A percentile compares a stretch with the other conserved stretches of the same genome.
phyloP scores from a whole-genome alignment of 2,888 invertebrate genomes.

The Drosophila monieri region DNA sequence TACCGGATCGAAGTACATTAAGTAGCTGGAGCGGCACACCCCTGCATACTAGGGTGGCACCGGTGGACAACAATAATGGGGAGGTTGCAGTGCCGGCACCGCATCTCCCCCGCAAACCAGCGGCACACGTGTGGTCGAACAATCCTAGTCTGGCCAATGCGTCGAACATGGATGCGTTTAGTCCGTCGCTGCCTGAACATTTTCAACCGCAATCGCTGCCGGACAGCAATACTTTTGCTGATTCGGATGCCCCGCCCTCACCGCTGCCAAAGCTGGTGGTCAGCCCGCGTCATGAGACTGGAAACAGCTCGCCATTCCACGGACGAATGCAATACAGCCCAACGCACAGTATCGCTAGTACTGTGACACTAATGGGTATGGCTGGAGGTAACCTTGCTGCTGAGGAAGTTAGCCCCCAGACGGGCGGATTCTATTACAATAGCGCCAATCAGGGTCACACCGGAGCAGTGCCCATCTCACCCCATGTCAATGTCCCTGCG shows the following conservation, averaged over 20 bases:
- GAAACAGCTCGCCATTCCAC: constrained; percentile 83
- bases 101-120: constrained; percentile 73
- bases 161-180: constrained; percentile 49
- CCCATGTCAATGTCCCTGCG: constrained; percentile 84
- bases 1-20: constrained; percentile 79
- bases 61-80: constrained; percentile 57
- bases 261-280: constrained; percentile 75
- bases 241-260: constrained; percentile 70
- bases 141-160: constrained; percentile 29
- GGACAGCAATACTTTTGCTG: constrained; percentile 32
- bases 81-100: constrained; percentile 62
- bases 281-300: constrained; percentile 80
- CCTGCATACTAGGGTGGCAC: constrained; percentile 38
- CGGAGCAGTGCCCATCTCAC: constrained; percentile 82
- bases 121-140: constrained; percentile 66
- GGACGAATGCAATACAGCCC: constrained; percentile 73
- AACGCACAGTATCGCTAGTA: constrained; percentile 71
- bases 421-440: constrained; percentile 66
- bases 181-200: constrained; percentile 57
- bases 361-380: constrained; percentile 58
- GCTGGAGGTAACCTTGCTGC: constrained; percentile 25
- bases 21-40: constrained; percentile 60
- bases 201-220: constrained; percentile 26
- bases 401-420: constrained; percentile 68
- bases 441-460: constrained; percentile 49